Percentiles rank a stretch among this genome's conserved stretches.
These are phyloP conservation scores for Thumatha senex DNA, from an alignment of 2,888 invertebrate genomes.

Conservation along the genomic window DNA sequence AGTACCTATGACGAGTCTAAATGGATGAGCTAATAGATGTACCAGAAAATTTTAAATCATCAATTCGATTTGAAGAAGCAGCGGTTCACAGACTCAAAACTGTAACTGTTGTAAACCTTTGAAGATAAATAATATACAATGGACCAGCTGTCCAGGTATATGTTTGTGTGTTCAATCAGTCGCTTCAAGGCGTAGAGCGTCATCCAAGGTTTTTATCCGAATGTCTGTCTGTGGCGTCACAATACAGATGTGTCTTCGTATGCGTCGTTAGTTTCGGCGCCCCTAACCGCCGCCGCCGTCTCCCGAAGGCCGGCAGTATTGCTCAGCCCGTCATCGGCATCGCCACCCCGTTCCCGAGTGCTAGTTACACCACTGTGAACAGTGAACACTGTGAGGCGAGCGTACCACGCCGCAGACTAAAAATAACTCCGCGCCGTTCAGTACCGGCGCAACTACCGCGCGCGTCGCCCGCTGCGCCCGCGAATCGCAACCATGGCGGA, in stretches of 20 bases:
- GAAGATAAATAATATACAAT: background rate
- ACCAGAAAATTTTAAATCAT: no score
- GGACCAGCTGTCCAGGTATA: background rate
- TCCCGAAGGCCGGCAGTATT: conserved; percentile 32
- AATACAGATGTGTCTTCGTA: conserved; percentile 20
- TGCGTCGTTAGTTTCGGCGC: conserved; percentile 22
- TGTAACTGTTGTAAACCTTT: no score
- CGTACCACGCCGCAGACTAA: conserved; percentile 70
- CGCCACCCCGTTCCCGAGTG: conserved; percentile 53
- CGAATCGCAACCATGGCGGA: conserved; percentile 84
- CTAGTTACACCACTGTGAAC: conserved; percentile 33
- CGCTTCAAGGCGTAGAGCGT: conserved; percentile 10
- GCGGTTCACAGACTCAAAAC: no score
- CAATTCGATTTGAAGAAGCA: no score
- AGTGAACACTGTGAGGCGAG: conserved; percentile 39
- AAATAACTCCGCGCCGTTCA: conserved; percentile 75
- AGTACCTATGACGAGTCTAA: background rate
- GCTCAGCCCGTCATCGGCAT: conserved; percentile 39
- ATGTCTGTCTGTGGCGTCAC: conserved; percentile 22
- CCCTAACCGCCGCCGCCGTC: conserved; percentile 30
- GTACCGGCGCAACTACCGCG: conserved; percentile 78
- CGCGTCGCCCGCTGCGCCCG: conserved; percentile 78
- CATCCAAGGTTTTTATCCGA: conserved; percentile 27
- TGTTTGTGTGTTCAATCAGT: conserved; percentile 5
- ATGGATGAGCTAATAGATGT: no score